Evolutionary conservation across 2,888 invertebrate species (phyloP).

Genomic region (Phytoseiulus persimilis): DNA sequence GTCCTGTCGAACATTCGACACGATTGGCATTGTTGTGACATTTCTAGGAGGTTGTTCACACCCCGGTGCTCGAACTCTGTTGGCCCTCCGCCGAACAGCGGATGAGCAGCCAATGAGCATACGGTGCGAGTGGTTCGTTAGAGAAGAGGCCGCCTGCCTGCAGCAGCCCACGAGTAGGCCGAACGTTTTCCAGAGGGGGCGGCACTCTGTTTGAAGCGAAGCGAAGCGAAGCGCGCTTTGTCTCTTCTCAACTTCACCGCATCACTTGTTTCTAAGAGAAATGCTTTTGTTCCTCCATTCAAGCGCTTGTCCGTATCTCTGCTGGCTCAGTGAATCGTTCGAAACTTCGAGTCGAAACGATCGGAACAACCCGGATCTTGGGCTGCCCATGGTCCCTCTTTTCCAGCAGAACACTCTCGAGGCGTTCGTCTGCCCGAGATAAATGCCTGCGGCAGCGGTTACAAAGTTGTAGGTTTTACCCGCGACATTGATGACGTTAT

Average conservation of each 20-base stretch:
- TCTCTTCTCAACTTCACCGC: neutral
- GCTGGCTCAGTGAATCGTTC: neutral
- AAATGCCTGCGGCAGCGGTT: neutral
- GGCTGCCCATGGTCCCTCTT: neutral
- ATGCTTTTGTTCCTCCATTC: neutral
- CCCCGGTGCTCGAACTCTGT: neutral
- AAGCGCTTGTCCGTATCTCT: neutral
- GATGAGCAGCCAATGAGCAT: neutral
- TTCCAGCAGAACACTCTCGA: neutral
- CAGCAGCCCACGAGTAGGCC: neutral
- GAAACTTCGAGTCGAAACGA: neutral
- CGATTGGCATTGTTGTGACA: neutral
- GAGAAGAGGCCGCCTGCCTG: neutral
- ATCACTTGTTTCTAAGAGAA: slow-evolving; percentile 5
- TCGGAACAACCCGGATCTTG: neutral
- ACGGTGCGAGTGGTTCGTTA: neutral
- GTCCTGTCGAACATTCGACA: neutral
- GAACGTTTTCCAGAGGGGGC: neutral
- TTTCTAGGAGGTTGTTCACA: neutral
- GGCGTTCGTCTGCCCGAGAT: neutral
- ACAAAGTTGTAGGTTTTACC: neutral
- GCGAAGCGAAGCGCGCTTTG: neutral
- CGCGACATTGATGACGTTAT: neutral
- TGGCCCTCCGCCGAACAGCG: neutral
- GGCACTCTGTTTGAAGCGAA: neutral